Percentiles rank a stretch among this genome's conserved stretches.
phyloP scores from a whole-genome alignment of 2,113 vertebrate genomes.

The Rhipidura dahli region DNA sequence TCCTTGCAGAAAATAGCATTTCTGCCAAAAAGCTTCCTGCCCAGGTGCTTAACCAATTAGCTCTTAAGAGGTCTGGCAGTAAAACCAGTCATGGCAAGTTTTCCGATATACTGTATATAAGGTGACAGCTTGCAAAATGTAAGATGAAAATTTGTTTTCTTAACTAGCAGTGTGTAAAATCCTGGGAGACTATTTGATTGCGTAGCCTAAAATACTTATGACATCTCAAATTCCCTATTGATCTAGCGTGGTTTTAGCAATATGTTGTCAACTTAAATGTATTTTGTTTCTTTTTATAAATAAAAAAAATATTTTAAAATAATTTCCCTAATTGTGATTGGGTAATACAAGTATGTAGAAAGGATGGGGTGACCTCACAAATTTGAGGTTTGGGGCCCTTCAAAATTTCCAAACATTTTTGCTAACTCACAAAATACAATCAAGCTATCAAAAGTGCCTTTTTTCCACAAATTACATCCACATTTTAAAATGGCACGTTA shows the following conservation, averaged over 20 bases:
- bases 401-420: slow-evolving; percentile 15
- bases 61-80: slow-evolving; percentile 74
- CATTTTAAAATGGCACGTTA: neutral
- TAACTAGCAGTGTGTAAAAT: slow-evolving; percentile 76
- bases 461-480: neutral
- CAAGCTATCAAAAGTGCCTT: neutral
- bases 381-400: neutral
- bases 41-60: slow-evolving; percentile 85
- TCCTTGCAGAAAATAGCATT: slow-evolving; percentile 75
- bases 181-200: slow-evolving; percentile 69
- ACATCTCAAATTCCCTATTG: slow-evolving; percentile 60
- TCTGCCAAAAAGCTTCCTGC: slow-evolving; percentile 78
- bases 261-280: slow-evolving; percentile 46
- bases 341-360: neutral
- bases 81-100: slow-evolving; percentile 72
- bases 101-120: slow-evolving; percentile 74
- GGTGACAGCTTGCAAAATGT: slow-evolving; percentile 77
- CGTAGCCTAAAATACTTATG: slow-evolving; percentile 64
- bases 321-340: slow-evolving; percentile 27
- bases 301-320: neutral
- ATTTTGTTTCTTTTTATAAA: slow-evolving; percentile 39
- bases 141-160: slow-evolving; percentile 80
- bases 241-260: slow-evolving; percentile 54
- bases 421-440: neutral
- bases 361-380: neutral